These are phyloP conservation scores for Clarias pachynema DNA, from an alignment of 2,797 vertebrate genomes.

Conservation along the genomic window DNA sequence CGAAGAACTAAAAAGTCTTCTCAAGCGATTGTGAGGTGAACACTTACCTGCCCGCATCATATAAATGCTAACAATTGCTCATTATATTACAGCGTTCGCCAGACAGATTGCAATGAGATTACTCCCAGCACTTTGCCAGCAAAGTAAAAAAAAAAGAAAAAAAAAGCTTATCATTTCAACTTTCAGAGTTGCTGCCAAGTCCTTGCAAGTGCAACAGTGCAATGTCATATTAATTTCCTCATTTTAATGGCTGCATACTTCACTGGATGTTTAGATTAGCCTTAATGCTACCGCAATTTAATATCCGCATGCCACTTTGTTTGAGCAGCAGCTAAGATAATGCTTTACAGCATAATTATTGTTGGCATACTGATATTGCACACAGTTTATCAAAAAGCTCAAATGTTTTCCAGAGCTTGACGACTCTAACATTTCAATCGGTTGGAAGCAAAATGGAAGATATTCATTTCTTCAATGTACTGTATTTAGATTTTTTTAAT, in stretches of 20 bases:
- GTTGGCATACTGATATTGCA: conserved; percentile 6
- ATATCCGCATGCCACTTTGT: conserved; percentile 18
- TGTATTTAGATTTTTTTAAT: background rate
- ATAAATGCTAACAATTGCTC: conserved; percentile 49
- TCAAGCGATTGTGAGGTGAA: background rate
- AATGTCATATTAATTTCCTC: conserved; percentile 22
- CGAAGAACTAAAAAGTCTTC: conserved; percentile 42
- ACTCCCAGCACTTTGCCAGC: conserved; percentile 42
- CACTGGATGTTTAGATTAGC: conserved; percentile 13
- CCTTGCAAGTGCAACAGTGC: conserved; percentile 41
- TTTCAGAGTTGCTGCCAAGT: conserved; percentile 36
- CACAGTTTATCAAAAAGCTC: background rate
- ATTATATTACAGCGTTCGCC: conserved; percentile 45
- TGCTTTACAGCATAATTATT: conserved; percentile 10
- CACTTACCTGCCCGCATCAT: conserved; percentile 30
- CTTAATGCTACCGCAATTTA: conserved; percentile 10
- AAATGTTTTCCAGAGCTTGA: background rate
- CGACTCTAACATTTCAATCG: background rate
- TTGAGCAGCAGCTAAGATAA: background rate
- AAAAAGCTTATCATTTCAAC: conserved; percentile 45
- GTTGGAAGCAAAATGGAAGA: background rate
- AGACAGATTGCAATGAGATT: conserved; percentile 45
- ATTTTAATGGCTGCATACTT: conserved; percentile 9
- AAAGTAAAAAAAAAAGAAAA: conserved; percentile 36
- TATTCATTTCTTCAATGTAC: background rate